A percentile compares a stretch with the other conserved stretches of the same genome.
These are phyloP conservation scores for Antheraea mylitta DNA, from an alignment of 1,140 invertebrate genomes.

Conservation along the genomic window DNA sequence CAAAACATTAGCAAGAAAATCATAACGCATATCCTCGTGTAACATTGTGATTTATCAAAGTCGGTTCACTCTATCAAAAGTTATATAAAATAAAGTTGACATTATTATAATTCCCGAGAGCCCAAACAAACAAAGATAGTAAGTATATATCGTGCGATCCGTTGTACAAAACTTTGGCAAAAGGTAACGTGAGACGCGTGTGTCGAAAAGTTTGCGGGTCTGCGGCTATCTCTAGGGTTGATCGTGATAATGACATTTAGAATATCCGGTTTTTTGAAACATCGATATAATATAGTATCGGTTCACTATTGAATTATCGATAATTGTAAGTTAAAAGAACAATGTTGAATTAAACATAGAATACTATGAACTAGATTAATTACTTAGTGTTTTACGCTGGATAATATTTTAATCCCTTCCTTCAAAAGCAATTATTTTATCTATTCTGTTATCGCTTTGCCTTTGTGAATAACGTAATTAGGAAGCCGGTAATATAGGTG, in stretches of 20 bases:
- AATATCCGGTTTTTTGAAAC: background rate
- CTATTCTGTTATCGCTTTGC: too few relatives aligned
- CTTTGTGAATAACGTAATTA: too few relatives aligned
- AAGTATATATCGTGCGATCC: background rate
- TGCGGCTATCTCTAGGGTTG: background rate
- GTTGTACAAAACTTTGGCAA: background rate
- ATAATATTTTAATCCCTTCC: too few relatives aligned
- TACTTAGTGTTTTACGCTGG: too few relatives aligned
- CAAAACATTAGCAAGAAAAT: too few relatives aligned
- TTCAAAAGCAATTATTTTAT: too few relatives aligned
- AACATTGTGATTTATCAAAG: too few relatives aligned
- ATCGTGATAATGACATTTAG: background rate
- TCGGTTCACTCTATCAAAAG: too few relatives aligned
- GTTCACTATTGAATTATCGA: background rate
- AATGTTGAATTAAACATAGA: too few relatives aligned
- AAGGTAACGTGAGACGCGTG: background rate
- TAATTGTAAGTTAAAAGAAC: background rate
- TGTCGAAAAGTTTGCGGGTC: background rate
- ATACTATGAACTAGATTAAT: too few relatives aligned
- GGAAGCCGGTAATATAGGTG: too few relatives aligned
- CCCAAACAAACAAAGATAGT: background rate
- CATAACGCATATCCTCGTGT: too few relatives aligned
- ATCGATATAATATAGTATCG: background rate
- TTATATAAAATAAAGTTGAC: background rate
- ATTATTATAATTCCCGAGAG: background rate